These are phyloP conservation scores for Drosophila meridiana DNA, from an alignment of 2,888 invertebrate species.

Conservation along the genomic window DNA sequence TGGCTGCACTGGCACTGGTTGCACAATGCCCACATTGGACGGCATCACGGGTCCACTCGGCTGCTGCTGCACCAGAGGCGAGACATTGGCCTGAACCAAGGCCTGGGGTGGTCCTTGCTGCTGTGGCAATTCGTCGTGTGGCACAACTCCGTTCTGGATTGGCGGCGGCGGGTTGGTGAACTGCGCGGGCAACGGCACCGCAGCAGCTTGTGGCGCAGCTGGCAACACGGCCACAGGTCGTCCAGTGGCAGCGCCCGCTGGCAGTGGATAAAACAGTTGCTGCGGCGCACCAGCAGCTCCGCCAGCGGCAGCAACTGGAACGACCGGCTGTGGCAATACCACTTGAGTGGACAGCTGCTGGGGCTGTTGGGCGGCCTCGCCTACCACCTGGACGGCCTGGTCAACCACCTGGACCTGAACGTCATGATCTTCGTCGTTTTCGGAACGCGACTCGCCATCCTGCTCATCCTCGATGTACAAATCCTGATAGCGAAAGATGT, in stretches of 20 bases:
- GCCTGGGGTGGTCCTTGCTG: slow-evolving; percentile 83
- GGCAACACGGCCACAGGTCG: slow-evolving; percentile 82
- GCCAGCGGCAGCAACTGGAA: slow-evolving; percentile 55
- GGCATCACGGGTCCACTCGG: slow-evolving; percentile 57
- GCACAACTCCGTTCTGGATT: slow-evolving; percentile 83
- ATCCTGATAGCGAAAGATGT: slow-evolving; percentile 99
- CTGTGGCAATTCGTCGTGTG: slow-evolving; percentile 84
- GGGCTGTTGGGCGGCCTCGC: slow-evolving; percentile 59
- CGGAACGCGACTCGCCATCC: slow-evolving; percentile 84
- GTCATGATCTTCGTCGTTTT: slow-evolving; percentile 84
- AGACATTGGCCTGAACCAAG: slow-evolving; percentile 84
- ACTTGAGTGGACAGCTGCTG: slow-evolving; percentile 66
- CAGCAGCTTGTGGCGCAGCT: slow-evolving; percentile 69
- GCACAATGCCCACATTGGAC: slow-evolving; percentile 62
- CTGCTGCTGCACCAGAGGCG: slow-evolving; percentile 82
- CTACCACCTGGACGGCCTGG: slow-evolving; percentile 66
- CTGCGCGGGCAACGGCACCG: slow-evolving; percentile 77
- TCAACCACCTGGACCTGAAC: slow-evolving; percentile 72
- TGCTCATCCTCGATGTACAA: slow-evolving; percentile 88
- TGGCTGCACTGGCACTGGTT: slow-evolving; percentile 62
- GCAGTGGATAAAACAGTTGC: slow-evolving; percentile 83
- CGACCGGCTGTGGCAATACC: slow-evolving; percentile 68
- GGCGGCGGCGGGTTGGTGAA: slow-evolving; percentile 76
- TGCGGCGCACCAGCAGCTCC: slow-evolving; percentile 64
- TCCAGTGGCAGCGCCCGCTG: slow-evolving; percentile 73